Conservation (phyloP, 2,113 vertebrate species). For the Callopanchax toddi region DNA sequence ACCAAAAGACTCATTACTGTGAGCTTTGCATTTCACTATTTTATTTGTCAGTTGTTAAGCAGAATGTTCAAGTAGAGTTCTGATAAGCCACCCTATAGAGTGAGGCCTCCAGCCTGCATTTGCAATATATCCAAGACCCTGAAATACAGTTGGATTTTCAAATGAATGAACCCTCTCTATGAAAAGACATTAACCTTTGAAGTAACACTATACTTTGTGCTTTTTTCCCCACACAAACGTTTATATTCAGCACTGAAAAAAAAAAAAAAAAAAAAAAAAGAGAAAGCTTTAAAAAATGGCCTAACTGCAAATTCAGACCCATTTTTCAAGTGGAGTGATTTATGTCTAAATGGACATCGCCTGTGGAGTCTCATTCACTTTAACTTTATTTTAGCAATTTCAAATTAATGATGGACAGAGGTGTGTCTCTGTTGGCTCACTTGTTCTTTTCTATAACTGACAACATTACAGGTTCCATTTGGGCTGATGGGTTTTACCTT, state of each 20-base stretch:
- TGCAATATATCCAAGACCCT: background rate
- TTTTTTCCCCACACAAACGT: background rate
- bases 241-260: background rate
- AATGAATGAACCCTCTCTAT: background rate
- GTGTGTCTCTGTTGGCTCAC: background rate
- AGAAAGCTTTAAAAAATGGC: background rate
- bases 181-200: background rate
- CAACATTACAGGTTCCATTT: slow-evolving; percentile 29
- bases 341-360: background rate
- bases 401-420: slow-evolving; percentile 14
- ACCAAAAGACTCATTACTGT: slow-evolving; percentile 60
- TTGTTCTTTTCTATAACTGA: slow-evolving; percentile 34
- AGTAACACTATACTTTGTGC: background rate
- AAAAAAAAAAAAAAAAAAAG: background rate
- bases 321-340: background rate
- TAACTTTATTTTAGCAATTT: slow-evolving; percentile 20
- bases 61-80: slow-evolving; percentile 18
- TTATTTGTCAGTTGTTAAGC: background rate
- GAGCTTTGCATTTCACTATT: slow-evolving; percentile 26
- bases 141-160: background rate
- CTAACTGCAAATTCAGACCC: background rate
- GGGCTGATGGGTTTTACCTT: slow-evolving; percentile 21
- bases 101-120: slow-evolving; percentile 20
- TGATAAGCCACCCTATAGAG: slow-evolving; percentile 38
- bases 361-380: background rate